Base-by-base conservation (phyloP, 92 coral and sea anemone genomes). In the Parazoanthus swiftii region DNA sequence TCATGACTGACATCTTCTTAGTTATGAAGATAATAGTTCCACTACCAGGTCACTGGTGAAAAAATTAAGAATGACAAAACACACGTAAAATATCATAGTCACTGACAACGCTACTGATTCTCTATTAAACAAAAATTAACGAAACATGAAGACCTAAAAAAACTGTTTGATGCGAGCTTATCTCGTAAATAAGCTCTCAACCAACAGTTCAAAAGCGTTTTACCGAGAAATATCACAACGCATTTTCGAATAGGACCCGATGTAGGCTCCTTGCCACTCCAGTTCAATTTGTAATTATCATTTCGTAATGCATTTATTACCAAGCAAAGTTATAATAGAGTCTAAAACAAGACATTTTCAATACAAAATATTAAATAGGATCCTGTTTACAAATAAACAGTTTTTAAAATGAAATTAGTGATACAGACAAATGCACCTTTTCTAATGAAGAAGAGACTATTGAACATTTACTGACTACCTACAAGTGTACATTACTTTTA, bases 51-150 rank as follows among this genome's bases (percentile, higher is more conserved):
- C 42, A 39, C 42, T 39, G 42, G 42, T 4, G 42, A 39, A 39
- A 38, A 75, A 75, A 75, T 75, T 75, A 75, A 75, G 50, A 75
- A 75, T 38, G 48, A 75, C 20, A 75, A 75, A 21, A 75, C 79
- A 75, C 15, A 75, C 33, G 33, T 29, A 11, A 75, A 75, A 37
- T 35, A 38, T 75, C 79, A 75, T 51, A 75, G 25, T 67, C 1
- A 35, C 5, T 75, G 21, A 75, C 33, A 29, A 29, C 79, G 79
- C 0, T 44, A 75, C 23, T 75, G 14, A 0, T 75, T 75, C 79
- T 75, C 79, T 75, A 75, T 75, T 2, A 75, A 75, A 9, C 25
- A 20, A 75, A 75, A 75, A 35, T 44, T 75, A 74, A 74, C 77
- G 18, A 74, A 74, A 29, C 77, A 2, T 8, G 77, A 74, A 29